A percentile compares a stretch with the other conserved stretches of the same genome.
Evolutionary conservation across 2,797 vertebrate genomes (phyloP).

Genomic region (Sciaenops ocellatus): DNA sequence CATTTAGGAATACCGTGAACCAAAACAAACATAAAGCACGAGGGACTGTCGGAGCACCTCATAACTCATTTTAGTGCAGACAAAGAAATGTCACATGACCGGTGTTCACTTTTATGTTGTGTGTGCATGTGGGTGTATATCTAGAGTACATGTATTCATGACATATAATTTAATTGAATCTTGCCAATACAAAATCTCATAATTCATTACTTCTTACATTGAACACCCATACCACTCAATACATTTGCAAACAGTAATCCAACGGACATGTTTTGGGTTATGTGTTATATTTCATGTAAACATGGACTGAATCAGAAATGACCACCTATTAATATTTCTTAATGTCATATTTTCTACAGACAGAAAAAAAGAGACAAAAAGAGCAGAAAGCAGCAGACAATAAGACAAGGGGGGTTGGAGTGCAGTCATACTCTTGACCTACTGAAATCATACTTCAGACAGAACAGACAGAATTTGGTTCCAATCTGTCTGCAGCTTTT

Average conservation of each 20-base stretch:
- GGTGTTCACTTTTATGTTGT: neutral
- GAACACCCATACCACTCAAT: neutral
- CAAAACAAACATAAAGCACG: neutral
- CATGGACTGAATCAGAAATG: neutral
- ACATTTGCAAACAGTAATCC: neutral
- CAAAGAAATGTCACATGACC: constrained; percentile 3
- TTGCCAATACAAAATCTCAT: neutral
- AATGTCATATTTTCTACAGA: neutral
- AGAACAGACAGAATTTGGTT: constrained; percentile 28
- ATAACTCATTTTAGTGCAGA: constrained; percentile 12
- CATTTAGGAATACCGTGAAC: constrained; percentile 7
- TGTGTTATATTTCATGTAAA: neutral
- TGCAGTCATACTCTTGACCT: constrained; percentile 1
- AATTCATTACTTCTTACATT: neutral
- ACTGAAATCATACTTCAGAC: constrained; percentile 8
- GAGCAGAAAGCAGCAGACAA: neutral
- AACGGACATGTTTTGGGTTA: neutral
- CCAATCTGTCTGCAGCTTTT: constrained; percentile 30
- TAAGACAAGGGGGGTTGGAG: neutral
- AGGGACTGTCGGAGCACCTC: neutral
- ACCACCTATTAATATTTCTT: constrained; percentile 1
- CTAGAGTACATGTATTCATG: neutral
- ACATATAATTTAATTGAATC: neutral
- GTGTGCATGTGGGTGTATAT: constrained; percentile 3
- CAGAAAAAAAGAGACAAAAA: constrained; percentile 6